Evolutionary conservation across 2,113 vertebrate genomes (phyloP), one percentile per base, ranked within the genome.

Genomic region (Calonectris borealis): DNA sequence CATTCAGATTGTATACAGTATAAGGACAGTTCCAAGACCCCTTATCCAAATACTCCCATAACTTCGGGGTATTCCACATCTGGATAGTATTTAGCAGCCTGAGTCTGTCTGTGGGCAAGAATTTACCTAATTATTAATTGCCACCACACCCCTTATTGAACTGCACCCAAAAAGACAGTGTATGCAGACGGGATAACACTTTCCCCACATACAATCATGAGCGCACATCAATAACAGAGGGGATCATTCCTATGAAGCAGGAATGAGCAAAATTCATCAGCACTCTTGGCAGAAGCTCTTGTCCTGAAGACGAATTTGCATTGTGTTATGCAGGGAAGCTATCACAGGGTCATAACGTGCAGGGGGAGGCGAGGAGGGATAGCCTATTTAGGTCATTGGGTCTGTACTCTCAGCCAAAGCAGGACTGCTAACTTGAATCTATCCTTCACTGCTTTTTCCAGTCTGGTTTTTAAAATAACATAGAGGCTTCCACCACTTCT

Each of bases 1-100:
- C 44, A 40, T 40, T 86, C 51, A 61, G 69, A 10, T 13, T 66
- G 16, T 9, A 19, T 40, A 29, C 21, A 70, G 40, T 31, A 12
- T 9, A 54, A 55, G 38, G 57, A 62, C 79, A 82, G 34, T 27
- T 93, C 69, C 78, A 69, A 93, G 55, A 46, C 16, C 9, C 38
- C 17, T 6, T 13, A 18, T 64, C 46, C 78, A 60, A 42, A 86
- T 18, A 10, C 27, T 87, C 69, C 32, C 27, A 13, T 36, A 84
- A 27, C 38, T 52, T 81, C 15, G 61, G 15, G 48, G 16, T 72
- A 16, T 48, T 87, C n/a, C n/a, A 55, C 85, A 85, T 72, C 85
- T 90, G 88, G 80, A 62, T 25, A n/a, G 32, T 22, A 55, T 92
- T 92, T 61, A 93, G 90, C 51, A 83, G 55, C 76, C 83, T 42